phyloP scores from a whole-genome alignment of 2,113 vertebrate genomes.

The Pterocles orientalis region DNA sequence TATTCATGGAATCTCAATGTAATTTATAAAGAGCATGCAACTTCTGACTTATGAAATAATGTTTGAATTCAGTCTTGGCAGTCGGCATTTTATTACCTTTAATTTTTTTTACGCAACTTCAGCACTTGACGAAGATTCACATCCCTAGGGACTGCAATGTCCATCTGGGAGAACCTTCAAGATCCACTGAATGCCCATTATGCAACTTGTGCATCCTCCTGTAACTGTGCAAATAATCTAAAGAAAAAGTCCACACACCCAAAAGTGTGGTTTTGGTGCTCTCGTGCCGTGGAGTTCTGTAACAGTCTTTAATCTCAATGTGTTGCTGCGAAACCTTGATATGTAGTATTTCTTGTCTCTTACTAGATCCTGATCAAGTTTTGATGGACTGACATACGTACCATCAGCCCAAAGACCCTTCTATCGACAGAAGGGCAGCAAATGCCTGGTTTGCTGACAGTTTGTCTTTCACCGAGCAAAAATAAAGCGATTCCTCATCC shows the following conservation, averaged over 20 bases:
- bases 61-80: slow-evolving; percentile 34
- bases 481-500: neutral
- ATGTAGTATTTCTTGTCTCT: neutral
- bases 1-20: slow-evolving; percentile 18
- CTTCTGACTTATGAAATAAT: neutral
- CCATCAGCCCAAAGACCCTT: neutral
- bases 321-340: neutral
- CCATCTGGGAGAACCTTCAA: neutral
- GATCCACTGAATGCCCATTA: neutral
- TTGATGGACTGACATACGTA: accelerated
- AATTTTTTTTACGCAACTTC: neutral
- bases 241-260: neutral
- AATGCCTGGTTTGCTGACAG: neutral
- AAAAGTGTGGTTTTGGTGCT: neutral
- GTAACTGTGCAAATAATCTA: neutral
- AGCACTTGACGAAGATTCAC: neutral
- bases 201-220: neutral
- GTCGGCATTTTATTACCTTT: neutral
- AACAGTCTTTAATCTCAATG: neutral
- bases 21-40: slow-evolving; percentile 36
- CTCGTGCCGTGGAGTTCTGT: neutral
- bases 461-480: neutral
- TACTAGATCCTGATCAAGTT: neutral
- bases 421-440: neutral
- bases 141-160: neutral